Evolutionary conservation across 92 coral and sea anemone genomes (phyloP).

Genomic region (Bergia sp.): DNA sequence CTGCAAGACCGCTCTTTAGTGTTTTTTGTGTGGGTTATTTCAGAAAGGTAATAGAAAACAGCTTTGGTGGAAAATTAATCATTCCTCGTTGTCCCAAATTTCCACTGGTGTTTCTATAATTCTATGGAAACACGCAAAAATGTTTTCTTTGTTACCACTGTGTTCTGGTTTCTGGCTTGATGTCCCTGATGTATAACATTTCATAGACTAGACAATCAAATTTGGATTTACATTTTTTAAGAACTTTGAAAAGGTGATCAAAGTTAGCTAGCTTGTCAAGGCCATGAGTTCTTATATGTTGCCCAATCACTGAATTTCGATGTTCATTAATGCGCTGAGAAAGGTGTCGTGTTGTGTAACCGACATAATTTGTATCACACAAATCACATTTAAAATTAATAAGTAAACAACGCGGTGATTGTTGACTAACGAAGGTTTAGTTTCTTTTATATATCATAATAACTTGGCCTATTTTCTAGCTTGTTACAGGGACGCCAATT

Average conservation of each 20-base stretch:
- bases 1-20: too few relatives aligned
- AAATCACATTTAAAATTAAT: neutral
- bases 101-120: too few relatives aligned
- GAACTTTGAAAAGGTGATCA: neutral
- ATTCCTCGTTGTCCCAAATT: too few relatives aligned
- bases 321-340: neutral
- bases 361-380: neutral
- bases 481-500: too few relatives aligned
- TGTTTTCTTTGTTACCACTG: too few relatives aligned
- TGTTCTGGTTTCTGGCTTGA: too few relatives aligned
- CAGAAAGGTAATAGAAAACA: too few relatives aligned
- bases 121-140: too few relatives aligned
- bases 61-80: too few relatives aligned
- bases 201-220: neutral
- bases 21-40: too few relatives aligned
- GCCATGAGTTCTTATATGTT: neutral
- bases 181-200: neutral
- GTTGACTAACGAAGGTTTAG: conserved; percentile 15
- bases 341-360: neutral
- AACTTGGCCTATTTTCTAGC: conserved; percentile 7
- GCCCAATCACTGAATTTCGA: neutral
- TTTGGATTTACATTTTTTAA: neutral
- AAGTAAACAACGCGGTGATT: conserved; percentile 12
- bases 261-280: neutral
- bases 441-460: neutral